Percentiles rank a stretch among this genome's conserved stretches.
Evolutionary conservation across 2,797 vertebrate genomes (phyloP).

Genomic region (Phrynocephalus vlangalii): DNA sequence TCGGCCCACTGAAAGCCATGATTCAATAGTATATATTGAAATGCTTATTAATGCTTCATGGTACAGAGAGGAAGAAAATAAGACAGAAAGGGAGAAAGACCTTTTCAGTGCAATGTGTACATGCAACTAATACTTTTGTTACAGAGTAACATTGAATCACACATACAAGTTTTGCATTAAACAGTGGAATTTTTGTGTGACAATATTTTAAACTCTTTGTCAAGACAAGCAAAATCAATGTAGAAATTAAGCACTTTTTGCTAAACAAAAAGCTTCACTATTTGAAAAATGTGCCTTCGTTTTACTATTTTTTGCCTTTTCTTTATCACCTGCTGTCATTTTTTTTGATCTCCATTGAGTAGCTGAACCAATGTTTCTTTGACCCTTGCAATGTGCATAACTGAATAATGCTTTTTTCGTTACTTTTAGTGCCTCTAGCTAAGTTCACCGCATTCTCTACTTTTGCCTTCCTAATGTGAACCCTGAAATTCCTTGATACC

Average conservation of each 20-base stretch:
- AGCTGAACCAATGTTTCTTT: no score
- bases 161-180: neutral
- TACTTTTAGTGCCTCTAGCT: no score
- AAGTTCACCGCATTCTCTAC: no score
- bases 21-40: slow-evolving; percentile 50
- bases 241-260: neutral
- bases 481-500: no score
- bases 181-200: neutral
- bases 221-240: neutral
- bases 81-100: neutral
- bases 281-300: neutral
- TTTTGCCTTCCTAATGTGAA: no score
- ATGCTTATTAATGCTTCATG: slow-evolving; percentile 31
- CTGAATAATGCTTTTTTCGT: no score
- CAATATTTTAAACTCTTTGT: neutral
- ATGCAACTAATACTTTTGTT: neutral
- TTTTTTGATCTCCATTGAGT: no score
- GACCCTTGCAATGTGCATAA: no score
- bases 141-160: neutral
- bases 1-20: slow-evolving; percentile 36
- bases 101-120: neutral
- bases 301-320: neutral
- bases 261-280: neutral
- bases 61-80: slow-evolving; percentile 26
- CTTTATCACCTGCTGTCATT: no score